These are phyloP conservation scores for Pimpla rufipes DNA, from an alignment of 2,888 invertebrate genomes.

Conservation along the genomic window DNA sequence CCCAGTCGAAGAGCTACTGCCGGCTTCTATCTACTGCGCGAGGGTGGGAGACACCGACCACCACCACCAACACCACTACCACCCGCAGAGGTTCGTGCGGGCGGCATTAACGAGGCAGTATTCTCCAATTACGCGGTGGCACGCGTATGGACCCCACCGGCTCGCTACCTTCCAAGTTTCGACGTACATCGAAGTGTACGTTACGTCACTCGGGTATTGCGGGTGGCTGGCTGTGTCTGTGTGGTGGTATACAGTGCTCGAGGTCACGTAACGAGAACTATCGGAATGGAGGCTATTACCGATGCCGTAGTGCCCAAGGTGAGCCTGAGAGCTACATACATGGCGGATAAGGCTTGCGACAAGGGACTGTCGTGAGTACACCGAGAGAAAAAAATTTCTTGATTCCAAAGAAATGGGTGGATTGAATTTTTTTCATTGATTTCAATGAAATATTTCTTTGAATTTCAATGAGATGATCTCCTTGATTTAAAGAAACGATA, in stretches of 20 bases:
- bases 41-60: slow-evolving; percentile 4
- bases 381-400: no score
- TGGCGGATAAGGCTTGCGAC: neutral
- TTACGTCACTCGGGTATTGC: slow-evolving; percentile 48
- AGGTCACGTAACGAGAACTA: slow-evolving; percentile 56
- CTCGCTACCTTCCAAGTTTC: slow-evolving; percentile 29
- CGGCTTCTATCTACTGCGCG: slow-evolving; percentile 5
- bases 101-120: slow-evolving; percentile 61
- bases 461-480: no score
- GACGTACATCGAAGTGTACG: slow-evolving; percentile 21
- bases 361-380: neutral
- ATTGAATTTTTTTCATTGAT: no score
- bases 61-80: neutral
- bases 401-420: no score
- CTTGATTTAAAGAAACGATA: no score
- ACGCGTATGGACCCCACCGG: slow-evolving; percentile 43
- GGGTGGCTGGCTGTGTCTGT: neutral
- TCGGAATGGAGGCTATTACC: slow-evolving; percentile 35
- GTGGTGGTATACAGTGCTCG: slow-evolving; percentile 24
- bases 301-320: neutral
- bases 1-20: slow-evolving; percentile 38
- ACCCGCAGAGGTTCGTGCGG: slow-evolving; percentile 50
- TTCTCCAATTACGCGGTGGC: slow-evolving; percentile 62
- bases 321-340: neutral
- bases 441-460: no score